Evolutionary conservation across 2,888 invertebrate species (phyloP).

Genomic region (Hypomecis atomaria): DNA sequence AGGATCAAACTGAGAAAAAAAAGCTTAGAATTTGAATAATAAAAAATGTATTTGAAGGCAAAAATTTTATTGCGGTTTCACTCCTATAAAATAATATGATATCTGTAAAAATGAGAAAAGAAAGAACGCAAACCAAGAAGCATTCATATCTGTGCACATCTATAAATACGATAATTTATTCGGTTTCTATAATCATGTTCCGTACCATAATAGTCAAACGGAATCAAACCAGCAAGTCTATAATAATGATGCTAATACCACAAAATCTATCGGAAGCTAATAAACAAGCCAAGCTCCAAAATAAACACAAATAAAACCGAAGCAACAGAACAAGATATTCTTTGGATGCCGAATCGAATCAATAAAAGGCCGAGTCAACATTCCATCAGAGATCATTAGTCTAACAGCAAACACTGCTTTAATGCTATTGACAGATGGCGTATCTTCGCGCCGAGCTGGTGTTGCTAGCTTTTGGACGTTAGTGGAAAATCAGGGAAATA

Average conservation of each 20-base stretch:
- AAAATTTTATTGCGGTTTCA: too few species aligned
- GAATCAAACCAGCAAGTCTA: not conserved
- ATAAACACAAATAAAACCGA: conserved; percentile 20
- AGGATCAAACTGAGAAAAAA: too few species aligned
- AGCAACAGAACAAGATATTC: conserved; percentile 22
- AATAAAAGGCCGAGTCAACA: conserved; percentile 34
- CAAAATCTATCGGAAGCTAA: conserved; percentile 16
- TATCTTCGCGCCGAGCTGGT: conserved; percentile 34
- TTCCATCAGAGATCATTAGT: conserved; percentile 37
- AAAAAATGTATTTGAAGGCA: too few species aligned
- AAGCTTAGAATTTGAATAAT: too few species aligned
- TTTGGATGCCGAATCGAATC: conserved; percentile 25
- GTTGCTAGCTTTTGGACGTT: conserved; percentile 17
- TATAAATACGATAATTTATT: too few species aligned
- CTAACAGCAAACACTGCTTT: conserved; percentile 36
- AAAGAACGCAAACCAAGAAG: too few species aligned
- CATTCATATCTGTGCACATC: too few species aligned
- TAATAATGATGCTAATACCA: not conserved
- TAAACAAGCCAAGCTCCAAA: conserved; percentile 13
- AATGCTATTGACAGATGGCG: conserved; percentile 44
- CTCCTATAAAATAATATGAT: too few species aligned
- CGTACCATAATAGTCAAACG: too few species aligned
- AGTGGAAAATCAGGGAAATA: not conserved
- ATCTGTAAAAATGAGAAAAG: too few species aligned
- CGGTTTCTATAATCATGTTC: too few species aligned